Percentiles rank a stretch among this genome's conserved stretches.
Evolutionary conservation across 1,140 invertebrate species (phyloP).

Genomic region (Diorhabda carinulata): DNA sequence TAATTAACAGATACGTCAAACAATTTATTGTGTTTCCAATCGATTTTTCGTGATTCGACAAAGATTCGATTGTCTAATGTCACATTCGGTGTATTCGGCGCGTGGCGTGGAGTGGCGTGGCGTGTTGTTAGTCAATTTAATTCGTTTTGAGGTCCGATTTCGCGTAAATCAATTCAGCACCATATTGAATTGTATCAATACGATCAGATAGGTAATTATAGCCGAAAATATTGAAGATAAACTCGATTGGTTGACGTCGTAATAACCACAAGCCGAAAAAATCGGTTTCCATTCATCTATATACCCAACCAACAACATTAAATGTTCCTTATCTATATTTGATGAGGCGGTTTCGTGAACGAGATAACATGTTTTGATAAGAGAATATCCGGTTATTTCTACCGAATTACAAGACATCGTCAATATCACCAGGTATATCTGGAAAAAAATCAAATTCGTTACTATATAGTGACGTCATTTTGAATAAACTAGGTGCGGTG

Average conservation of each 20-base stretch:
- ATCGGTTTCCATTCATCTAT: slow-evolving; percentile 1
- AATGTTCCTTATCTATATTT: neutral
- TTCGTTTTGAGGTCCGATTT: too few species aligned
- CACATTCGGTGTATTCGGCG: too few species aligned
- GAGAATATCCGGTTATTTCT: neutral
- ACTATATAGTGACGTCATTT: neutral
- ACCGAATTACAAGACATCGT: slow-evolving; percentile 9
- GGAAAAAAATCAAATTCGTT: slow-evolving; percentile 8
- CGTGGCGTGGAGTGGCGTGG: too few species aligned
- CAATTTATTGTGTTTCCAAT: too few species aligned
- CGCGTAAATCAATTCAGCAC: neutral
- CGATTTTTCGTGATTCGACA: too few species aligned
- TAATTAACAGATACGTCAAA: too few species aligned
- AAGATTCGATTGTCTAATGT: too few species aligned
- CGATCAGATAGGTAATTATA: neutral
- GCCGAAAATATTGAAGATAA: slow-evolving; percentile 8
- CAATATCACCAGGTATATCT: neutral
- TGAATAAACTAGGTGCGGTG: neutral
- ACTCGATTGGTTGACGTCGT: slow-evolving; percentile 11
- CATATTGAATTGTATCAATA: slow-evolving; percentile 10
- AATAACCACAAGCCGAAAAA: slow-evolving; percentile 10
- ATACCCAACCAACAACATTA: slow-evolving; percentile 2
- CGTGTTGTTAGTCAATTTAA: too few species aligned
- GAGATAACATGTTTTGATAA: slow-evolving; percentile 12
- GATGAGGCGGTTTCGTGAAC: neutral